Evolutionary conservation across 2,113 vertebrate genomes (phyloP).

Genomic region (Megaleporinus macrocephalus): DNA sequence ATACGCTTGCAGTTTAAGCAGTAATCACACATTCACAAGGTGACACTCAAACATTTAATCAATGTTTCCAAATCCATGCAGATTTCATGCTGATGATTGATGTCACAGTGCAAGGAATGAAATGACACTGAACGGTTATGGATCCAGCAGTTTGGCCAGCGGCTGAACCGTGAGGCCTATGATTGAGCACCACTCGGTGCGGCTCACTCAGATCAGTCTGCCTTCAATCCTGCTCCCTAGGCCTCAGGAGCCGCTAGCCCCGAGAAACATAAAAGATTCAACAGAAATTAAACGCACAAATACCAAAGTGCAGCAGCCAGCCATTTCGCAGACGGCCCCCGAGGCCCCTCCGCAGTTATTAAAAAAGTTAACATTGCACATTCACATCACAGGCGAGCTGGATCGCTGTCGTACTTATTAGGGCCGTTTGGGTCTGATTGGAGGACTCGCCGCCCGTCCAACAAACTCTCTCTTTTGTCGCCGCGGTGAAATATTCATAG

Average conservation of each 20-base stretch:
- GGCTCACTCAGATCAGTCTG: slow-evolving; percentile 27
- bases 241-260: slow-evolving; percentile 50
- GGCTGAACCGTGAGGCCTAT: slow-evolving; percentile 19
- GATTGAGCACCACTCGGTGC: slow-evolving; percentile 44
- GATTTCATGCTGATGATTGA: no score
- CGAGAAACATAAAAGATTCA: slow-evolving; percentile 67
- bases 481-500: slow-evolving; percentile 59
- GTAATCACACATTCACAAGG: no score
- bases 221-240: slow-evolving; percentile 26
- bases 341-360: slow-evolving; percentile 76
- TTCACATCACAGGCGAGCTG: slow-evolving; percentile 84
- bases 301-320: slow-evolving; percentile 76
- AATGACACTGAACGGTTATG: neutral
- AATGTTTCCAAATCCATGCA: no score
- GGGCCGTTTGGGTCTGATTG: slow-evolving; percentile 79
- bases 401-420: slow-evolving; percentile 82
- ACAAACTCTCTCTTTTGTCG: slow-evolving; percentile 55
- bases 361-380: slow-evolving; percentile 83
- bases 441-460: slow-evolving; percentile 76
- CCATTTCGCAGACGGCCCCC: slow-evolving; percentile 75
- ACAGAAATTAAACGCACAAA: slow-evolving; percentile 73
- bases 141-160: neutral
- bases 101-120: neutral
- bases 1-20: no score
- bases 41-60: no score